Percentiles rank a stretch among this genome's conserved stretches.
phyloP scores from a whole-genome alignment of 2,888 invertebrate genomes.

The Mallateleia sp. region DNA sequence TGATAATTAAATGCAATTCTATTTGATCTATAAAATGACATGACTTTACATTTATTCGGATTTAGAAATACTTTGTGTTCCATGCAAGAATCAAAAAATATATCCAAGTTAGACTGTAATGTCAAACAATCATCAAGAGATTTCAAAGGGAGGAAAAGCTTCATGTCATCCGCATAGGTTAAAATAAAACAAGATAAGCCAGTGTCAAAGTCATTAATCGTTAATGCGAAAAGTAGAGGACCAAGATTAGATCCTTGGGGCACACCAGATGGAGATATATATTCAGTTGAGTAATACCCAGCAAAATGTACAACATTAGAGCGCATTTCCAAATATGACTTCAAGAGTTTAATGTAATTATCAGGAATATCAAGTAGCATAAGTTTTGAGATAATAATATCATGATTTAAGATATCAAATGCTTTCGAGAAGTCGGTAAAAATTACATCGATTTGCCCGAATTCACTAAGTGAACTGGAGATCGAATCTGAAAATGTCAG shows the following conservation, averaged over 20 bases:
- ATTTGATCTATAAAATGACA: conserved; percentile 9
- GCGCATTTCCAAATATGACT: neutral
- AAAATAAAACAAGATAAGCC: neutral
- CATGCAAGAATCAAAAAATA: neutral
- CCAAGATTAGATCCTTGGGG: conserved; percentile 29
- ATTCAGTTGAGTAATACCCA: neutral
- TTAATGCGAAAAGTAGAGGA: neutral
- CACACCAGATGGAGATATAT: conserved; percentile 1
- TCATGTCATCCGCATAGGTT: conserved; percentile 10
- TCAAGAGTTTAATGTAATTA: neutral
- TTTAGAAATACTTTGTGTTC: neutral
- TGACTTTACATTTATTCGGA: conserved; percentile 1
- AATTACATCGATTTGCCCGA: conserved; percentile 11
- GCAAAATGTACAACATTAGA: neutral
- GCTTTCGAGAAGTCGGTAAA: neutral
- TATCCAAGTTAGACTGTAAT: neutral
- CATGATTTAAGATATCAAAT: neutral
- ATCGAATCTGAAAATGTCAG: neutral
- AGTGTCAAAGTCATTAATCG: neutral
- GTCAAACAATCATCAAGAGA: neutral
- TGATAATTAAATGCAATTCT: neutral
- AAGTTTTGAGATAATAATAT: neutral
- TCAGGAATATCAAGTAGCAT: neutral
- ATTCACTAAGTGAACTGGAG: neutral
- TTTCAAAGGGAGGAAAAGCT: neutral